Percentiles rank a stretch among this genome's conserved stretches.
These are phyloP conservation scores for Lordiphosa collinella DNA, from an alignment of 1,140 invertebrate species.

Conservation along the genomic window DNA sequence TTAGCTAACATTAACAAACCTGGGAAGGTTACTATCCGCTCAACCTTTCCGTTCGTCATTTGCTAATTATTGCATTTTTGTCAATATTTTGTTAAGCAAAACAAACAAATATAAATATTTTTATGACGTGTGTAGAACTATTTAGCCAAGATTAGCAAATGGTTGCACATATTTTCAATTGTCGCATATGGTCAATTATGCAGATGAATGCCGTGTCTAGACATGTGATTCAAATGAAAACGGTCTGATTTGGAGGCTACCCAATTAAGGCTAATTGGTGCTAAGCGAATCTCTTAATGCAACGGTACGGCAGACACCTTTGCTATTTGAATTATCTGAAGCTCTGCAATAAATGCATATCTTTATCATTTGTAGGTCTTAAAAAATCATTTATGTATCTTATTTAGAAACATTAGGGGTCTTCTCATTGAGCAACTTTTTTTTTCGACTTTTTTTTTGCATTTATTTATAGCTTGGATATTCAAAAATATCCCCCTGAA, in stretches of 20 bases:
- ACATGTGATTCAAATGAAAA: constrained; percentile 55
- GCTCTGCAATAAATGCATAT: too few relatives aligned
- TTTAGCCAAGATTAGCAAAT: constrained; percentile 37
- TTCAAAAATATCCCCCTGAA: too few relatives aligned
- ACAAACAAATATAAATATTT: constrained; percentile 37
- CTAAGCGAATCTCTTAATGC: constrained; percentile 26
- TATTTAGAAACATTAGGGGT: too few relatives aligned
- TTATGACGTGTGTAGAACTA: constrained; percentile 38
- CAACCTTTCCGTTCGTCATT: constrained; percentile 6
- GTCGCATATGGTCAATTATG: constrained; percentile 51
- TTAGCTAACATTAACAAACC: background rate
- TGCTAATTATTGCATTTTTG: constrained; percentile 57
- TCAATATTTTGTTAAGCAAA: constrained; percentile 54
- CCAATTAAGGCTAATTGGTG: constrained; percentile 35
- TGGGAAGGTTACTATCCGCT: background rate
- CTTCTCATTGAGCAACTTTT: too few relatives aligned
- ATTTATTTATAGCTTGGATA: too few relatives aligned
- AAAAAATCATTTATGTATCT: background rate
- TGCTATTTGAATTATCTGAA: background rate
- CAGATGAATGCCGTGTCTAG: constrained; percentile 60
- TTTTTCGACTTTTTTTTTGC: too few relatives aligned
- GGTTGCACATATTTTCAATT: constrained; percentile 25
- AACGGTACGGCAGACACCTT: background rate
- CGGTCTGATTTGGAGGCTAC: constrained; percentile 31
- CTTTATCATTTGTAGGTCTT: too few relatives aligned